Percentiles rank a stretch among this genome's conserved stretches.
Evolutionary conservation across 1,140 invertebrate species (phyloP).

Genomic region (Drosophila oshimai): DNA sequence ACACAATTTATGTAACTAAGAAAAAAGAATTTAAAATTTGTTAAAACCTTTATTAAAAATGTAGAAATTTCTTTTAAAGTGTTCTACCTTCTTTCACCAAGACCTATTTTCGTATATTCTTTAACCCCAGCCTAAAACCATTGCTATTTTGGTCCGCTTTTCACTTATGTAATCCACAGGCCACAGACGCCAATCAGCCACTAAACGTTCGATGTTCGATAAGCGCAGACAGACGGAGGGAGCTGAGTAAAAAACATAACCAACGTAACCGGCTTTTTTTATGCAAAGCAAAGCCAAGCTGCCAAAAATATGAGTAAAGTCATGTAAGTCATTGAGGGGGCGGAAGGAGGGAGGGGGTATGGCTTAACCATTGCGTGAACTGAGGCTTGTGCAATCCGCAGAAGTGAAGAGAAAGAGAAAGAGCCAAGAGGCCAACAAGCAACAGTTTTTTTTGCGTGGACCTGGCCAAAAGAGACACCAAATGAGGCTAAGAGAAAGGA

Average conservation of each 20-base stretch:
- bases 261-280: constrained; percentile 71
- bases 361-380: constrained; percentile 64
- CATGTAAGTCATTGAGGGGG: constrained; percentile 1
- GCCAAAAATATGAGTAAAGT: constrained; percentile 51
- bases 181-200: constrained; percentile 63
- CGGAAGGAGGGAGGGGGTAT: background rate
- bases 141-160: constrained; percentile 23
- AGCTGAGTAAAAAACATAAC: constrained; percentile 17
- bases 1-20: too few species aligned
- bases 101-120: constrained; percentile 51
- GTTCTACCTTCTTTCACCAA: too few species aligned
- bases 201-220: constrained; percentile 51
- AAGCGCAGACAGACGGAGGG: constrained; percentile 14
- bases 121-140: background rate
- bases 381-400: constrained; percentile 57
- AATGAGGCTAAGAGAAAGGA: constrained; percentile 4
- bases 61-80: too few species aligned
- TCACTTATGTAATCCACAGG: constrained; percentile 60
- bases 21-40: too few species aligned
- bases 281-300: constrained; percentile 79
- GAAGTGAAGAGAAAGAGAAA: constrained; percentile 6
- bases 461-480: constrained; percentile 19
- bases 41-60: too few species aligned
- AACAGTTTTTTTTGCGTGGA: constrained; percentile 48
- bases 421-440: constrained; percentile 33